Evolutionary conservation across 2,888 invertebrate species (phyloP), one percentile per base, ranked within the genome.

Genomic region (Campoplex nolae): DNA sequence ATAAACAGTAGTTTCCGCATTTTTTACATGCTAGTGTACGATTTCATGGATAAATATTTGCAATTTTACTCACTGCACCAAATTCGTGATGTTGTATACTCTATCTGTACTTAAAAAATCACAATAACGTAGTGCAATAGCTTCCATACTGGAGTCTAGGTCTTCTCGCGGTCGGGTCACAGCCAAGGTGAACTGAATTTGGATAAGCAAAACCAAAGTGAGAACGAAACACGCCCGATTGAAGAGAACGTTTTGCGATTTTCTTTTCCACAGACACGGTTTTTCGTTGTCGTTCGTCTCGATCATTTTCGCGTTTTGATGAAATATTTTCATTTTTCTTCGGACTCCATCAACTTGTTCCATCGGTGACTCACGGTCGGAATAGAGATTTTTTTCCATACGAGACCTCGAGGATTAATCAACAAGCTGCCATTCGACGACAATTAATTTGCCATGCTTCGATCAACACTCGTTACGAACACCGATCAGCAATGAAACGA

Each of bases 51-150:
- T 9, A 2, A 11, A 23, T 56, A 51, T n/a, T 62, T 2, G 32
- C 18, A 35, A 3, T 6, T 75, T 56, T 75, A 90, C 92, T 92
- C 88, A 94, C 94, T 88, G 84, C 28, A 93, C 62, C 38, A 94
- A 89, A 89, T 94, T 93, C 1, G 89, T 85, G 23, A 91, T 88
- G 74, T 91, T 90, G 76, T 93, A 92, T 35, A 86, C 88, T 75
- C 84, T 91, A 23, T 88, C 88, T 8, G 90, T 65, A 73, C 35
- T 79, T 16, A 77, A 48, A 78, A 88, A 89, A 73, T 88, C 84
- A 75, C 89, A 89, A 76, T 81, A 62, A 78, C 62, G 67, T 51
- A 51, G 38, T 54, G 54, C 79, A 11, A 74, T 58, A 58, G 54
- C 75, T 58, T 83, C 70, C 58, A 48, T 28, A 3, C 62, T 78